phyloP scores from a whole-genome alignment of 2,797 vertebrate species.

The Eulemur coronatus region DNA sequence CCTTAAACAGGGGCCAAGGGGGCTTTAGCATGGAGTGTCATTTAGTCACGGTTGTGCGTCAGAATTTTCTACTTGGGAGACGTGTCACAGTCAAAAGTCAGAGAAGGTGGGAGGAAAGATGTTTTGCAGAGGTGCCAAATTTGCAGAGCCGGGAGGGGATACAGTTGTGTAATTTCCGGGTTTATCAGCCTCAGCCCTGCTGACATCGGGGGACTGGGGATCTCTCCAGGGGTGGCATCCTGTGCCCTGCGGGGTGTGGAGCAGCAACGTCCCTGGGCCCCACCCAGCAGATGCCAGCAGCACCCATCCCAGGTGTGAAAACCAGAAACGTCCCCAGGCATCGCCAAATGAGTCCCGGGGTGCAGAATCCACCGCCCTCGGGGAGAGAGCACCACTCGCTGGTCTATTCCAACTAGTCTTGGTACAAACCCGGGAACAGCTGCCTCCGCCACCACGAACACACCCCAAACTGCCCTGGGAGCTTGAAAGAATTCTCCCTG shows the following conservation, averaged over 20 bases:
- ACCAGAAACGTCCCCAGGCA: no score
- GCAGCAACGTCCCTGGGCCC: no score
- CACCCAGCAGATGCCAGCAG: no score
- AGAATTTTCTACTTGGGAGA: no score
- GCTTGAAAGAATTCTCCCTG: background rate
- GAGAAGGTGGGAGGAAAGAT: background rate
- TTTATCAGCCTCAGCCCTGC: rapidly evolving
- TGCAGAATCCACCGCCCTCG: no score
- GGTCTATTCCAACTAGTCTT: background rate
- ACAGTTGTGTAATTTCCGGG: rapidly evolving
- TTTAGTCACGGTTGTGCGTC: no score
- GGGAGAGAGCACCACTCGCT: background rate
- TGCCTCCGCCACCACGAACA: background rate
- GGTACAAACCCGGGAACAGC: background rate
- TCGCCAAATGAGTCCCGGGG: background rate
- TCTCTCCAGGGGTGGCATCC: rapidly evolving
- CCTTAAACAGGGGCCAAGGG: background rate
- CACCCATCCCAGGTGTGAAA: no score
- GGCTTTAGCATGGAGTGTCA: rapidly evolving
- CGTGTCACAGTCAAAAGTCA: rapidly evolving
- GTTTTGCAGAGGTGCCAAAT: rapidly evolving
- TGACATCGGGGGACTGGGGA: rapidly evolving
- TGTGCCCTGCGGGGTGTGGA: rapidly evolving
- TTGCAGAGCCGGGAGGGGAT: rapidly evolving
- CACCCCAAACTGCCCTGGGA: no score